Evolutionary conservation across 2,888 invertebrate species (phyloP).

Genomic region (Pseudococcus jackbeardsleyi): DNA sequence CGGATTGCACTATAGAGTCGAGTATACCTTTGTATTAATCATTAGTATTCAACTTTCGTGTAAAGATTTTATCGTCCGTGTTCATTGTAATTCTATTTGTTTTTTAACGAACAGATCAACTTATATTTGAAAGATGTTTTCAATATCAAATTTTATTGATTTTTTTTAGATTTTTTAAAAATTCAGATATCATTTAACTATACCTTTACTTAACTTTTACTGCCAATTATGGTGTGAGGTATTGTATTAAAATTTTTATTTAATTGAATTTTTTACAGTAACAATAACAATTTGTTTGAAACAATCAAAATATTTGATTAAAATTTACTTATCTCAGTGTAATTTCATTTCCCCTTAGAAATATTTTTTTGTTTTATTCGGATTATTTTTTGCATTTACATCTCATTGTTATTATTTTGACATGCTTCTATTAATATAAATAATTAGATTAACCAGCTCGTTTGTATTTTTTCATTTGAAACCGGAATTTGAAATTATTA

Average conservation of each 20-base stretch:
- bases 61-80: background rate
- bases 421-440: constrained; percentile 2
- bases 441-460: background rate
- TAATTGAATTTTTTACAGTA: background rate
- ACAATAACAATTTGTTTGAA: background rate
- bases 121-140: background rate
- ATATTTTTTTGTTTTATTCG: background rate
- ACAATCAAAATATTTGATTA: background rate
- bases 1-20: background rate
- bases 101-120: background rate
- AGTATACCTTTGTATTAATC: background rate
- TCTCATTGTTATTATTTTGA: background rate
- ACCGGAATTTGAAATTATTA: too few relatives aligned
- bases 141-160: background rate
- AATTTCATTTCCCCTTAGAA: background rate
- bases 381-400: background rate
- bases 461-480: too few relatives aligned
- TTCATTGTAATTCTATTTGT: constrained; percentile 1
- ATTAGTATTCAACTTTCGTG: background rate
- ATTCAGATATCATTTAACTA: background rate
- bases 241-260: background rate
- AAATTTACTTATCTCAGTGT: background rate
- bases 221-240: background rate
- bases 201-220: background rate
- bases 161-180: background rate